These are phyloP conservation scores for Malacoraja senta DNA, from an alignment of 2,797 vertebrate species.

Conservation along the genomic window DNA sequence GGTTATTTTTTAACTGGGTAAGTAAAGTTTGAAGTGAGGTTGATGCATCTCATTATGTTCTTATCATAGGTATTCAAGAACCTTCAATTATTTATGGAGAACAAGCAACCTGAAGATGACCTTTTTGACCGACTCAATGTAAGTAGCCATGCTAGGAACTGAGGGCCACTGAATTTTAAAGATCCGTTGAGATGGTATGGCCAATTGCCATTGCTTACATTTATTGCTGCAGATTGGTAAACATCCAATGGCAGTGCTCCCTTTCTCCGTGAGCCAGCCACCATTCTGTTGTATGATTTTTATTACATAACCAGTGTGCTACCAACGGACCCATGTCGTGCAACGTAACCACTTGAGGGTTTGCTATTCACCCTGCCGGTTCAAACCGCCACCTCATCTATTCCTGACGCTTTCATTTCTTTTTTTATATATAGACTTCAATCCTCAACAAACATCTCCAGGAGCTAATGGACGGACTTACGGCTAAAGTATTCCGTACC, in stretches of 20 bases:
- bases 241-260: too few relatives aligned
- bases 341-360: neutral
- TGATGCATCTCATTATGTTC: conserved; percentile 34
- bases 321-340: neutral
- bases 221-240: neutral
- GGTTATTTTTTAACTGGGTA: neutral
- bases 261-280: too few relatives aligned
- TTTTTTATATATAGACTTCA: conserved; percentile 64
- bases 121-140: conserved; percentile 93
- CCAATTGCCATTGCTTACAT: neutral
- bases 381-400: neutral
- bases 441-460: conserved; percentile 96
- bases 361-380: neutral
- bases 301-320: too few relatives aligned
- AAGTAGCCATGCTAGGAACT: conserved; percentile 48
- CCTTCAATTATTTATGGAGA: conserved; percentile 92
- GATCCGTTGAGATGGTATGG: neutral
- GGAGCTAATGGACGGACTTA: conserved; percentile 93
- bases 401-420: neutral
- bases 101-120: conserved; percentile 91
- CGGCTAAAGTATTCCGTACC: conserved; percentile 93
- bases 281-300: too few relatives aligned
- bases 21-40: neutral
- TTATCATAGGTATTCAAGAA: conserved; percentile 85
- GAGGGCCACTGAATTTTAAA: neutral